phyloP scores from a whole-genome alignment of 2,888 invertebrate genomes.

The Ochlodes sylvanus region DNA sequence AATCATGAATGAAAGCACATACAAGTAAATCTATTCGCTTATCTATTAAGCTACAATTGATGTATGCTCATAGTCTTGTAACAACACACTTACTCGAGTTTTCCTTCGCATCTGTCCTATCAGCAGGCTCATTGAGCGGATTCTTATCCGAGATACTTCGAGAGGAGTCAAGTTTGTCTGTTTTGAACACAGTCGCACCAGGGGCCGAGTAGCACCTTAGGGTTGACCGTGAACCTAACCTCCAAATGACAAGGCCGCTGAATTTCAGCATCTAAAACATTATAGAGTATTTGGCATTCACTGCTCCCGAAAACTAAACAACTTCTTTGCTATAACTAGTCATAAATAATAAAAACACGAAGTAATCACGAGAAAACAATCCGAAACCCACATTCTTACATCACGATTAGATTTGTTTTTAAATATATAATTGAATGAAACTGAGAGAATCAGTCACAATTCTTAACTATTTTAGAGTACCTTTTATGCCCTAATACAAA shows the following conservation, averaged over 20 bases:
- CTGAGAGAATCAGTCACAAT: conserved; percentile 27
- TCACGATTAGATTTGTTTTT: conserved; percentile 53
- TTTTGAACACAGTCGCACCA: conserved; percentile 93
- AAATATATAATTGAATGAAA: conserved; percentile 41
- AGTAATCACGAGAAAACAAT: conserved; percentile 8
- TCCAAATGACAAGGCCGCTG: conserved; percentile 77
- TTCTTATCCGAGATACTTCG: conserved; percentile 56
- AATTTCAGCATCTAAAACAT: conserved; percentile 79
- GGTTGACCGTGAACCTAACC: conserved; percentile 75
- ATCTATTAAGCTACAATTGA: neutral
- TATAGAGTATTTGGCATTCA: conserved; percentile 31
- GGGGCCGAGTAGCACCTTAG: conserved; percentile 81
- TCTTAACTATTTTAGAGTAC: conserved; percentile 6
- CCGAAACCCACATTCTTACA: conserved; percentile 65
- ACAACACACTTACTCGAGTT: conserved; percentile 13
- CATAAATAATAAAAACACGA: neutral
- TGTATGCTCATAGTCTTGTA: neutral
- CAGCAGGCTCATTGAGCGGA: conserved; percentile 40
- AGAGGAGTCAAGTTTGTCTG: conserved; percentile 74
- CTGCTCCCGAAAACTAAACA: neutral
- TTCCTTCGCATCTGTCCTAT: conserved; percentile 11
- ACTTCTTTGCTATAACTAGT: neutral
- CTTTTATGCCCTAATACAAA: conserved; percentile 18
- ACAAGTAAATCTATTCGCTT: neutral
- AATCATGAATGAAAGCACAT: neutral